Conservation (phyloP, 2,888 invertebrate species). For the Ypsolopha sequella region DNA sequence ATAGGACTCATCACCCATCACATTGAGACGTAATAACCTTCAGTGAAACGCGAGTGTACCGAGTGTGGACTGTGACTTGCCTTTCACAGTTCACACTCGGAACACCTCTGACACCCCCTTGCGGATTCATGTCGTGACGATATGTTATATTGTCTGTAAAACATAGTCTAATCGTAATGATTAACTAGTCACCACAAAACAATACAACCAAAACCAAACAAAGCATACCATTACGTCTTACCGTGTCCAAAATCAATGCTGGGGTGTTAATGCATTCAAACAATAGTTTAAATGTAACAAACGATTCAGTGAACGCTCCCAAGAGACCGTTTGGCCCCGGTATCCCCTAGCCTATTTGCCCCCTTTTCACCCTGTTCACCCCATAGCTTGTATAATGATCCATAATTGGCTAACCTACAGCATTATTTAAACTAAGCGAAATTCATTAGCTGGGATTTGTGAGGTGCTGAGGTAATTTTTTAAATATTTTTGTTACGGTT, state of each 20-base stretch:
- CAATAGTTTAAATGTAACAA: conserved; percentile 32
- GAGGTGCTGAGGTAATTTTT: conserved; percentile 21
- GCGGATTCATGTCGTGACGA: too few relatives aligned
- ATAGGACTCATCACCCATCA: too few relatives aligned
- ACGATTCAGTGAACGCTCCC: conserved; percentile 36
- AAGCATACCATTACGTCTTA: conserved; percentile 28
- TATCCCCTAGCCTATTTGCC: conserved; percentile 9
- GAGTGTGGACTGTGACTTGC: too few relatives aligned
- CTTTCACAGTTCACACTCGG: too few relatives aligned
- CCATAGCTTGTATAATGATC: conserved; percentile 25
- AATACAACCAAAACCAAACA: too few relatives aligned
- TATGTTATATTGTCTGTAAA: too few relatives aligned
- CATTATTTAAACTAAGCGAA: conserved; percentile 39
- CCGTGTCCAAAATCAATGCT: conserved; percentile 2
- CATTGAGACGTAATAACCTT: too few relatives aligned
- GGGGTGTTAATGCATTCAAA: conserved; percentile 31
- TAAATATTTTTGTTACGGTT: not conserved
- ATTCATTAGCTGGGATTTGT: conserved; percentile 41
- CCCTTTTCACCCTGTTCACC: conserved; percentile 15
- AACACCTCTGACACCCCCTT: too few relatives aligned
- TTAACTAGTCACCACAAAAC: too few relatives aligned
- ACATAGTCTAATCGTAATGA: too few relatives aligned
- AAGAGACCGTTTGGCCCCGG: not conserved
- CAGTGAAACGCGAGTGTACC: too few relatives aligned
- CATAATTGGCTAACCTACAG: conserved; percentile 37